These are phyloP conservation scores for Caenorhabditis tropicalis DNA, from an alignment of 1,140 invertebrate genomes.

Conservation along the genomic window DNA sequence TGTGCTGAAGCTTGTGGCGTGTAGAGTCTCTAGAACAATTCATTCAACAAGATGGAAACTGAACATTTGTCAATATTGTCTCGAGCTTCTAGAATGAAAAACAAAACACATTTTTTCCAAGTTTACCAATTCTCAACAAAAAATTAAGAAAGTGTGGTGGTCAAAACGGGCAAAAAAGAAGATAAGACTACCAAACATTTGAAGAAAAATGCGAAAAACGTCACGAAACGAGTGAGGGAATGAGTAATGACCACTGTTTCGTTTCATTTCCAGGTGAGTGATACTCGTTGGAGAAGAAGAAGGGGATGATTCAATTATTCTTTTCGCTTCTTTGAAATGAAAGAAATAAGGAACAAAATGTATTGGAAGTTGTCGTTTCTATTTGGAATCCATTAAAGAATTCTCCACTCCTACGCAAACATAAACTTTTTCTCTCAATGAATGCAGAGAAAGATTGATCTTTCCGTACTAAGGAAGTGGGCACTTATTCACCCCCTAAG, in stretches of 20 bases:
- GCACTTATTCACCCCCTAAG: background rate
- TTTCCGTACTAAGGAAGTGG: slow-evolving; percentile 6
- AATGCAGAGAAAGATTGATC: slow-evolving; percentile 12
- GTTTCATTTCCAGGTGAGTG: background rate
- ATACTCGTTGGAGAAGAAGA: background rate
- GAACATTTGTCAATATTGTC: background rate
- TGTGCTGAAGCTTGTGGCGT: slow-evolving; percentile 3
- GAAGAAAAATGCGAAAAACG: background rate
- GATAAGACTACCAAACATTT: background rate
- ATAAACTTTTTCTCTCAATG: background rate
- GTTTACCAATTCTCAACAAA: too few relatives aligned
- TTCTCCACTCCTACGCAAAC: slow-evolving; percentile 9
- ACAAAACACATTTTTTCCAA: too few relatives aligned
- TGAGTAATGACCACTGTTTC: background rate
- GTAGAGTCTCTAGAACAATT: background rate
- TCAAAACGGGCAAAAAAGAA: too few relatives aligned
- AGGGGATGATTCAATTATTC: background rate
- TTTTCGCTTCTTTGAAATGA: background rate
- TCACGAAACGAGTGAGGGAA: background rate
- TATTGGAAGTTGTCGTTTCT: background rate
- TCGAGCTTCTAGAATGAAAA: too few relatives aligned
- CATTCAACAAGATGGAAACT: background rate
- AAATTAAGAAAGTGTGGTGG: too few relatives aligned
- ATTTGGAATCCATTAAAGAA: slow-evolving; percentile 38
- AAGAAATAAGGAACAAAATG: slow-evolving; percentile 4